Evolutionary conservation across 2,888 invertebrate species (phyloP).

Genomic region (Cryptus armator): DNA sequence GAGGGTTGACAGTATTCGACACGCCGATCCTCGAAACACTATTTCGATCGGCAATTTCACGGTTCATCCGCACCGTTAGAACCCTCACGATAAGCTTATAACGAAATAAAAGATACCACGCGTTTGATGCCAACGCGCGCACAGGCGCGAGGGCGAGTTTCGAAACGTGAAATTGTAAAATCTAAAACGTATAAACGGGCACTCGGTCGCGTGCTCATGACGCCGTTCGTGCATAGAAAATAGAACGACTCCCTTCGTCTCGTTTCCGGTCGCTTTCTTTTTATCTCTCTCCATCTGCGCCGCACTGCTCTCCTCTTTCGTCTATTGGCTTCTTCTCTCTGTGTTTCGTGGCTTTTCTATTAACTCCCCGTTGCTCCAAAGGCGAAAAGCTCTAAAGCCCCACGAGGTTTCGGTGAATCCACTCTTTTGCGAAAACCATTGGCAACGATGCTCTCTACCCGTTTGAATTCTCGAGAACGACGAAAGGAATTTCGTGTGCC

Average conservation of each 20-base stretch:
- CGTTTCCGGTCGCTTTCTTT: constrained; percentile 38
- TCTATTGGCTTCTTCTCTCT: neutral
- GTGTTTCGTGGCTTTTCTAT: constrained; percentile 38
- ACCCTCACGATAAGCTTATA: constrained; percentile 46
- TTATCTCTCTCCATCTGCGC: neutral
- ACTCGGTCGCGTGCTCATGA: constrained; percentile 19
- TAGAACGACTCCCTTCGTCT: constrained; percentile 23
- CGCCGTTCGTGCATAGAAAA: constrained; percentile 51
- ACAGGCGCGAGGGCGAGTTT: constrained; percentile 23
- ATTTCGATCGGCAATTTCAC: constrained; percentile 68
- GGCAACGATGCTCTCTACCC: constrained; percentile 1
- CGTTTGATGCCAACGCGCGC: neutral
- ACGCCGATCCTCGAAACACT: constrained; percentile 56
- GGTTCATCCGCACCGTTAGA: constrained; percentile 43
- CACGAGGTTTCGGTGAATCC: constrained; percentile 7
- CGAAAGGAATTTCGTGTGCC: constrained; percentile 18
- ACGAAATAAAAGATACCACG: constrained; percentile 60
- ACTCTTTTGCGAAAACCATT: constrained; percentile 6
- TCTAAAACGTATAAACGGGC: constrained; percentile 38
- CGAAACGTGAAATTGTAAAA: constrained; percentile 53
- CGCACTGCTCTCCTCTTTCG: neutral
- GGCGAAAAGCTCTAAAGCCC: constrained; percentile 11
- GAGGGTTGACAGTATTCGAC: constrained; percentile 46
- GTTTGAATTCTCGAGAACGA: constrained; percentile 21
- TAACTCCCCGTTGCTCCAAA: neutral